A percentile compares a stretch with the other conserved stretches of the same genome.
Conservation (phyloP, 1,140 invertebrate species). For the Hestina assimilis region DNA sequence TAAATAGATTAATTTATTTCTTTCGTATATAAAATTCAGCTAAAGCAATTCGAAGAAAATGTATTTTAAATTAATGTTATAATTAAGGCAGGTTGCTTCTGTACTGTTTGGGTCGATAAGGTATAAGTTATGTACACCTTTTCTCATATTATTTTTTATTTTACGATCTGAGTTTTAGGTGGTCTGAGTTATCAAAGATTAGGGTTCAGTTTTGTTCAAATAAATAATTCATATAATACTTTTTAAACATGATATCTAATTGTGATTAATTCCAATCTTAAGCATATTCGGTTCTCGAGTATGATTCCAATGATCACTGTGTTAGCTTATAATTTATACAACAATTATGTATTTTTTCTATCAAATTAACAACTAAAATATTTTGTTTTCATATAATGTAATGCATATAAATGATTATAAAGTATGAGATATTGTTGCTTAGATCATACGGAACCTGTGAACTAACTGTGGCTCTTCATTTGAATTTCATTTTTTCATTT, state of each 20-base stretch:
- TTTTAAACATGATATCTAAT: too few species aligned
- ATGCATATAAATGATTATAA: too few species aligned
- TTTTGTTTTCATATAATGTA: too few species aligned
- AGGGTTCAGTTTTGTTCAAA: constrained; percentile 12
- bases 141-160: constrained; percentile 28
- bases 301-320: too few species aligned
- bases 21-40: neutral
- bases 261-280: too few species aligned
- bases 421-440: too few species aligned
- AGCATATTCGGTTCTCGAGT: too few species aligned
- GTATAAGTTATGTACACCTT: constrained; percentile 16
- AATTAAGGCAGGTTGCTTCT: constrained; percentile 30
- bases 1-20: neutral
- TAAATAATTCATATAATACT: too few species aligned
- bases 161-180: constrained; percentile 30
- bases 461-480: neutral
- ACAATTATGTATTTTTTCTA: too few species aligned
- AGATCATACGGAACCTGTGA: constrained; percentile 5
- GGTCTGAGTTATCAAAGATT: constrained; percentile 30
- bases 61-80: constrained; percentile 30
- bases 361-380: too few species aligned
- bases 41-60: neutral
- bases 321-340: too few species aligned
- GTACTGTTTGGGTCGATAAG: constrained; percentile 18
- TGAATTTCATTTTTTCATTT: constrained; percentile 14